A percentile compares a stretch with the other conserved stretches of the same genome.
phyloP scores from a whole-genome alignment of 2,888 invertebrate species.

The Desoria tigrina region DNA sequence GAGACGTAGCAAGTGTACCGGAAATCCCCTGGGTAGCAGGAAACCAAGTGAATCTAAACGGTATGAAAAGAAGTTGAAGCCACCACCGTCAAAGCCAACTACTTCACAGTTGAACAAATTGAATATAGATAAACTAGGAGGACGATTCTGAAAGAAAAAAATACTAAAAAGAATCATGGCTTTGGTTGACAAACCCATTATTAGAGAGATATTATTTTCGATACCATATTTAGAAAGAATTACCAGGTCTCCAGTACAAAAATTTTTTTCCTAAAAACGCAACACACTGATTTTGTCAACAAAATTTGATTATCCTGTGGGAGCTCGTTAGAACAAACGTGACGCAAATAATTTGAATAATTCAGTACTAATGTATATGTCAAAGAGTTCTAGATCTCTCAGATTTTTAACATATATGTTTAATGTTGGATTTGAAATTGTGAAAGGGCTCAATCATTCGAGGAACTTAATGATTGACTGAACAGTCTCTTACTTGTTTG shows the following conservation, averaged over 20 bases:
- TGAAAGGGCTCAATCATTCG: too few species aligned
- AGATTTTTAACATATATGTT: too few species aligned
- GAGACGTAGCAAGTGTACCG: neutral
- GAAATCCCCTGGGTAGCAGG: constrained; percentile 13
- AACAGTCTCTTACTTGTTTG: too few species aligned
- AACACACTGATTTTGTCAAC: too few species aligned
- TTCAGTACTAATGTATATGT: too few species aligned
- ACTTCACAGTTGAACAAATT: neutral
- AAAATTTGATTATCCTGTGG: too few species aligned
- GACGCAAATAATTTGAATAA: too few species aligned
- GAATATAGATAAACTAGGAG: neutral
- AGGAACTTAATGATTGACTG: too few species aligned
- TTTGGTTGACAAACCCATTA: neutral
- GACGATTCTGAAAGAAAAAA: constrained; percentile 1
- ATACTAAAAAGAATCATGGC: neutral
- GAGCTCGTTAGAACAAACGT: too few species aligned
- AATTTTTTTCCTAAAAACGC: neutral
- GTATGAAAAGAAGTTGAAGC: neutral
- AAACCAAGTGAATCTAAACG: constrained; percentile 5
- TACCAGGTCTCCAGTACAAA: neutral
- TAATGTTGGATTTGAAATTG: too few species aligned
- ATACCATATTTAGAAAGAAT: neutral
- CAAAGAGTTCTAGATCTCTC: too few species aligned
- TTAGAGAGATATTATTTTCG: neutral
- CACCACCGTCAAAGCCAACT: constrained; percentile 5